Evolutionary conservation across 2,888 invertebrate genomes (phyloP).

Genomic region (Pristionchus arcanus): DNA sequence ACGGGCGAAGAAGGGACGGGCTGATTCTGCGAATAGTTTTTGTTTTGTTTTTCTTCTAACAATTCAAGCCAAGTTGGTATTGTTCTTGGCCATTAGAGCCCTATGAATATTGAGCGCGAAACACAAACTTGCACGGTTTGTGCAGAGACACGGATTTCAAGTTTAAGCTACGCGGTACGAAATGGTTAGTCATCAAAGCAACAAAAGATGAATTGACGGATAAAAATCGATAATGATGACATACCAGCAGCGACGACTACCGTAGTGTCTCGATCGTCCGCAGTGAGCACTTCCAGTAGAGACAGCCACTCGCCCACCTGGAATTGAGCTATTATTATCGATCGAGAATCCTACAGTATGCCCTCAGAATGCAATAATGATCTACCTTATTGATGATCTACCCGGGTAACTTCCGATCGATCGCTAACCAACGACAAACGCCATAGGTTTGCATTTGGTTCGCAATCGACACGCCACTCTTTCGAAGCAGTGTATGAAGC

Average conservation of each 20-base stretch:
- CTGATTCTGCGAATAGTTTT: conserved; percentile 39
- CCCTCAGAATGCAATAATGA: background rate
- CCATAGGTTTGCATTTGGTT: background rate
- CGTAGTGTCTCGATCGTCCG: conserved; percentile 27
- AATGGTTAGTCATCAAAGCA: background rate
- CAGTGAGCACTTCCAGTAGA: conserved; percentile 42
- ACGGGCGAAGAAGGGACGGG: conserved; percentile 51
- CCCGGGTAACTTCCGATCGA: background rate
- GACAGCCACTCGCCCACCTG: conserved; percentile 50
- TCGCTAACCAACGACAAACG: background rate
- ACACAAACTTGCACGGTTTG: background rate
- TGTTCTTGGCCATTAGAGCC: too few relatives aligned
- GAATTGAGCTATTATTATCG: background rate
- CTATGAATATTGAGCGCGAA: background rate
- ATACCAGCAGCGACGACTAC: conserved; percentile 45
- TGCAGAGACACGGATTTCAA: too few relatives aligned
- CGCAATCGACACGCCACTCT: background rate
- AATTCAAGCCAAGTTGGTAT: background rate
- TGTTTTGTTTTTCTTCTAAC: background rate
- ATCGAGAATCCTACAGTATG: background rate
- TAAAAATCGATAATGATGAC: background rate
- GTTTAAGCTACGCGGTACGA: too few relatives aligned
- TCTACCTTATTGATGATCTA: background rate
- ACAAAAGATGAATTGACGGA: background rate
- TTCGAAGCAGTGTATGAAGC: background rate